These are phyloP conservation scores for Oligia strigilis DNA, from an alignment of 2,888 invertebrate species.

Conservation along the genomic window DNA sequence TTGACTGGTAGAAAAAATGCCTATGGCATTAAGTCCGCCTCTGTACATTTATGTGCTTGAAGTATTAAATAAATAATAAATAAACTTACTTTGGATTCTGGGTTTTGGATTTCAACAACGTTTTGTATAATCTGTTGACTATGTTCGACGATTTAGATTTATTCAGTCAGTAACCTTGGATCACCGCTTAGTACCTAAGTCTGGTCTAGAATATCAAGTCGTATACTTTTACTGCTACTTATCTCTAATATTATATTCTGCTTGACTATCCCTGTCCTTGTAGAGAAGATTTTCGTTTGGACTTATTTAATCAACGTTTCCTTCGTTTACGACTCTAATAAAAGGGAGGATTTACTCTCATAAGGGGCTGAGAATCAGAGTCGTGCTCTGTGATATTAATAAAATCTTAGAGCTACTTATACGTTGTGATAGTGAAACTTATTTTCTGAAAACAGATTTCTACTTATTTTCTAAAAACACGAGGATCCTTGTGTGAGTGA, in stretches of 20 bases:
- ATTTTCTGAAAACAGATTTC: background rate
- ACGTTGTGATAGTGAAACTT: background rate
- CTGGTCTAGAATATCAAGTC: conserved; percentile 23
- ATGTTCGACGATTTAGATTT: conserved; percentile 18
- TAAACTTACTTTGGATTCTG: conserved; percentile 45
- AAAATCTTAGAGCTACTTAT: background rate
- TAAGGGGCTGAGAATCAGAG: conserved; percentile 18
- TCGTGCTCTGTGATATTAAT: conserved; percentile 19
- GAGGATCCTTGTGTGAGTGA: too few relatives aligned
- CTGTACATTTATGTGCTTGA: too few relatives aligned
- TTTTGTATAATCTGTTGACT: conserved; percentile 32
- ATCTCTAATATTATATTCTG: conserved; percentile 26
- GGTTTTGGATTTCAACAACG: conserved; percentile 24
- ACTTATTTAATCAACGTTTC: conserved; percentile 45
- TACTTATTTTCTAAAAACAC: background rate
- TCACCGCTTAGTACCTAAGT: background rate
- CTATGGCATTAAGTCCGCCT: too few relatives aligned
- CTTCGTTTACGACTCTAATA: conserved; percentile 45
- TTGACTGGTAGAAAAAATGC: too few relatives aligned
- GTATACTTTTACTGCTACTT: conserved; percentile 13
- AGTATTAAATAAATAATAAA: too few relatives aligned
- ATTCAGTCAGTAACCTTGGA: conserved; percentile 29
- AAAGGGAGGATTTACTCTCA: conserved; percentile 33
- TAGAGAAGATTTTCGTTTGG: conserved; percentile 39
- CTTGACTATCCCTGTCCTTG: conserved; percentile 26